Evolutionary conservation across 2,797 vertebrate species (phyloP).

Genomic region (Rousettus madagascariensis): DNA sequence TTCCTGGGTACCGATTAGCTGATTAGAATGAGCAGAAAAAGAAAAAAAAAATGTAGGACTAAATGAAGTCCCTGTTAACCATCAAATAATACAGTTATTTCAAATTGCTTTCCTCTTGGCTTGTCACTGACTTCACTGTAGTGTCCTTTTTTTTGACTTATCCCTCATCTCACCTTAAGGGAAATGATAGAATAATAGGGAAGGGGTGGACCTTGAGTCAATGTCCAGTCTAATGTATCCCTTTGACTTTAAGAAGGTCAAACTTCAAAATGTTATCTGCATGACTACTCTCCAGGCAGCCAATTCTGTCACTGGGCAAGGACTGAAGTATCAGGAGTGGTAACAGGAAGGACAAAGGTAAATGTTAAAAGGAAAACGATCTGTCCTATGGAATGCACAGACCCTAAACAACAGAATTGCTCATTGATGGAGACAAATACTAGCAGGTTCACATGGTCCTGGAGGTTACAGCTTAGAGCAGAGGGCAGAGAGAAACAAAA

Average conservation of each 20-base stretch:
- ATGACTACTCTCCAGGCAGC: background rate
- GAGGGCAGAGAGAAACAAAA: background rate
- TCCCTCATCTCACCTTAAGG: background rate
- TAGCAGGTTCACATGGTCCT: background rate
- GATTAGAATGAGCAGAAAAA: background rate
- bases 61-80: background rate
- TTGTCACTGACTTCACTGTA: background rate
- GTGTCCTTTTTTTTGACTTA: background rate
- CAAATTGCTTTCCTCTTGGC: background rate
- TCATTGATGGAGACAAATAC: background rate
- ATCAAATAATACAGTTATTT: background rate
- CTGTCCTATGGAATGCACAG: background rate
- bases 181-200: background rate
- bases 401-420: background rate
- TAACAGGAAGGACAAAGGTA: background rate
- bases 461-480: background rate
- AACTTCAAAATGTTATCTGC: background rate
- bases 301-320: background rate
- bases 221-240: background rate
- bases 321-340: background rate
- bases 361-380: background rate
- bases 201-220: background rate
- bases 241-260: background rate
- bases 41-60: background rate
- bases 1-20: conserved; percentile 72